These are phyloP conservation scores for Micrastur ruficollis DNA, from an alignment of 2,797 vertebrate species.

Conservation along the genomic window DNA sequence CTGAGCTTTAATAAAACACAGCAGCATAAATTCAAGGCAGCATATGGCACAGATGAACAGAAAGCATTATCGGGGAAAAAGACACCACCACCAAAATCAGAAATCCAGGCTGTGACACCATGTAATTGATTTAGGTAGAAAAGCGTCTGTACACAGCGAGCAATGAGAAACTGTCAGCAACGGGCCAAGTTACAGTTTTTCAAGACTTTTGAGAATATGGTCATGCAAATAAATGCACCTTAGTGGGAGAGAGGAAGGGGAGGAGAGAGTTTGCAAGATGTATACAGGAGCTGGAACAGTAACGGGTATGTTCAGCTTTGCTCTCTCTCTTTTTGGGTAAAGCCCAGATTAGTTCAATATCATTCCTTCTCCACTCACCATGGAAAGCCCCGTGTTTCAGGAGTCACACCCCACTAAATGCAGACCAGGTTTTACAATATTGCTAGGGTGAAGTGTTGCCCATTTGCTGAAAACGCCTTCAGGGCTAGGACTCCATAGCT, in stretches of 20 bases:
- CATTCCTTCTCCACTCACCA: background rate
- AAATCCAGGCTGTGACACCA: background rate
- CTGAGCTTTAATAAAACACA: conserved; percentile 62
- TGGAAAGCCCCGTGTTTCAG: background rate
- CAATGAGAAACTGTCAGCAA: background rate
- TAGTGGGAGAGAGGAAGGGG: background rate
- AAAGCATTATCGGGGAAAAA: background rate
- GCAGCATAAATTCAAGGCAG: conserved; percentile 58
- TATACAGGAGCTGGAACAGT: background rate
- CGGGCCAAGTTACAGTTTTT: background rate
- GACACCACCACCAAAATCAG: conserved; percentile 1
- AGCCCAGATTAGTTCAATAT: background rate
- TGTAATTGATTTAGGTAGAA: background rate
- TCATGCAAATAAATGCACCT: background rate
- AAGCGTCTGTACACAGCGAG: background rate
- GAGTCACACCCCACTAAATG: background rate
- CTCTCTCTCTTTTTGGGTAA: background rate
- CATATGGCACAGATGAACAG: conserved; percentile 39
- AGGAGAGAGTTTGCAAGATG: background rate
- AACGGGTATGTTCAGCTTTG: background rate
- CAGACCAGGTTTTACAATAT: background rate
- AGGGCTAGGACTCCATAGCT: background rate
- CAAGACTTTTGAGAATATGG: background rate
- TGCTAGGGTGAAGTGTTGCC: background rate
- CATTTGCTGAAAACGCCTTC: background rate